phyloP scores from a whole-genome alignment of 1,140 invertebrate genomes.

The Schlechtendalia chinensis region DNA sequence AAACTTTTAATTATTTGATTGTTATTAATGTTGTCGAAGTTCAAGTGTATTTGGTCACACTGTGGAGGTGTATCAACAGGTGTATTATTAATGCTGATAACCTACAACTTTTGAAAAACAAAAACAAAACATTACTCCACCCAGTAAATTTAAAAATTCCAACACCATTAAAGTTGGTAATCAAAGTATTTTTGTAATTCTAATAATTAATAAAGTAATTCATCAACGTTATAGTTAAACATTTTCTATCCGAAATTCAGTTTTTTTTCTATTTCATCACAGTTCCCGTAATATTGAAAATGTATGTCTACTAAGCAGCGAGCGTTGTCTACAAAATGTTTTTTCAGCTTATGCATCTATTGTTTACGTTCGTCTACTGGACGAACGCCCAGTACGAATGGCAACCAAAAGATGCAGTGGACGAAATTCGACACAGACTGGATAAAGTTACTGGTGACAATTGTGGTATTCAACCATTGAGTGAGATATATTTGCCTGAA shows the following conservation, averaged over 20 bases:
- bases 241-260: not conserved
- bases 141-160: conserved; percentile 45
- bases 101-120: not conserved
- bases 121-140: conserved; percentile 36
- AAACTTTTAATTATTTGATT: no score
- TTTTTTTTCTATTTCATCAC: not conserved
- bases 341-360: not conserved
- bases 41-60: not conserved
- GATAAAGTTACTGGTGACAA: conserved; percentile 80
- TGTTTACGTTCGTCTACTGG: conserved; percentile 9
- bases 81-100: not conserved
- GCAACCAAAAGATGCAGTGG: conserved; percentile 83
- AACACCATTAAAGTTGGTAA: not conserved
- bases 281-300: not conserved
- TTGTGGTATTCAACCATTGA: conserved; percentile 82
- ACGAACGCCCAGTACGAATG: conserved; percentile 76
- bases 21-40: no score
- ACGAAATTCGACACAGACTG: conserved; percentile 78
- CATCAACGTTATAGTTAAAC: no score
- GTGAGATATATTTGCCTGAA: conserved; percentile 77
- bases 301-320: not conserved
- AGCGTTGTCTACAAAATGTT: not conserved
- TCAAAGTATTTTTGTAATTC: not conserved
- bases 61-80: conserved; percentile 10
- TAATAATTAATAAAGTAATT: no score